These are phyloP conservation scores for Antrozous pallidus DNA, from an alignment of 2,797 vertebrate genomes.

Conservation along the genomic window DNA sequence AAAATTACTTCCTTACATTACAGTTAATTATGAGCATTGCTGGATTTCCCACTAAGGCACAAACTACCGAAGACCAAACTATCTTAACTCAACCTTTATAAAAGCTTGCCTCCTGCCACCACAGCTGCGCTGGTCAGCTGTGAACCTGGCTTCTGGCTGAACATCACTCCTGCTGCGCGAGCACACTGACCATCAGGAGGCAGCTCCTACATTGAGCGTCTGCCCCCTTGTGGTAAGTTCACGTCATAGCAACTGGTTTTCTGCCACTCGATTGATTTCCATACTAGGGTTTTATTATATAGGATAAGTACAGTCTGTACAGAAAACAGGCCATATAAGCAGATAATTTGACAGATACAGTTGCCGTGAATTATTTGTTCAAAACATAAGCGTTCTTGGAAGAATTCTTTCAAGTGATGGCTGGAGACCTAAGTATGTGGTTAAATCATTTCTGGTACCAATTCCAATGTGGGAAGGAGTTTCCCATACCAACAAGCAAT, in stretches of 20 bases:
- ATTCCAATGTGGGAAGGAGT: background rate
- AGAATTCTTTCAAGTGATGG: background rate
- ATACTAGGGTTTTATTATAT: too few relatives aligned
- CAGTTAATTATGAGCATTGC: background rate
- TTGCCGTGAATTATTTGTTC: background rate
- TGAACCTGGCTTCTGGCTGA: too few relatives aligned
- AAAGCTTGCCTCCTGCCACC: background rate
- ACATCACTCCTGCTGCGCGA: too few relatives aligned
- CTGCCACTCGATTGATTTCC: too few relatives aligned
- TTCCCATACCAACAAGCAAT: background rate
- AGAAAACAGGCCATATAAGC: background rate
- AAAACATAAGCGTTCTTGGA: background rate
- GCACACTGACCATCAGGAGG: too few relatives aligned
- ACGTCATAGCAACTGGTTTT: too few relatives aligned
- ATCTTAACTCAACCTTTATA: background rate
- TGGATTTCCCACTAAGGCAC: background rate
- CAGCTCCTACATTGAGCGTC: too few relatives aligned
- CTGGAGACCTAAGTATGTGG: background rate
- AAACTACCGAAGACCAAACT: background rate
- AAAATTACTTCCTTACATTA: background rate
- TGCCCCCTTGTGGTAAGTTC: too few relatives aligned
- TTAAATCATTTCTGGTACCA: background rate
- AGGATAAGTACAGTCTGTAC: background rate
- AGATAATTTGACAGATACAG: background rate
- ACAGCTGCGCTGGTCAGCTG: too few relatives aligned